Evolutionary conservation across 2,888 invertebrate species (phyloP).

Genomic region (Limnephilus lunatus): DNA sequence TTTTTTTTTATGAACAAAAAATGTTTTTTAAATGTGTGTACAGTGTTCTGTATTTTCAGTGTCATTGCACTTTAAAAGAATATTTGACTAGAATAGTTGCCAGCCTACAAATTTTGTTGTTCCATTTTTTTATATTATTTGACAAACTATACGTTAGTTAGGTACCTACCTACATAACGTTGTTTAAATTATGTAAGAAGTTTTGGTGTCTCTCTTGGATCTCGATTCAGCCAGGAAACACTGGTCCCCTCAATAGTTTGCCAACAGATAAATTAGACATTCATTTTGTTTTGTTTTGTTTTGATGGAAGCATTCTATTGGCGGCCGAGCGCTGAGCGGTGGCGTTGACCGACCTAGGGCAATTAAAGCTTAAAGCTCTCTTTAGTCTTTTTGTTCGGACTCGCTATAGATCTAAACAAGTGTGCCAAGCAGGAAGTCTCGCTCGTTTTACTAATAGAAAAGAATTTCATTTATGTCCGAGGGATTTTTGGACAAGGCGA

Average conservation of each 20-base stretch:
- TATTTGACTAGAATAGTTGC: too few relatives aligned
- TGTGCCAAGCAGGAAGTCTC: slow-evolving; percentile 19
- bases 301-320: slow-evolving; percentile 22
- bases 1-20: too few relatives aligned
- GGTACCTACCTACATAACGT: background rate
- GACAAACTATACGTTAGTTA: too few relatives aligned
- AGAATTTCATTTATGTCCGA: slow-evolving; percentile 6
- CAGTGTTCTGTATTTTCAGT: too few relatives aligned
- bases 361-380: background rate
- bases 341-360: slow-evolving; percentile 45
- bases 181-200: background rate
- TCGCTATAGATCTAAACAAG: slow-evolving; percentile 22
- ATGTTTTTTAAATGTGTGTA: too few relatives aligned
- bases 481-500: background rate
- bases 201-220: background rate
- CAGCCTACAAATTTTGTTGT: too few relatives aligned
- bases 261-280: slow-evolving; percentile 32
- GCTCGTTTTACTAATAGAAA: slow-evolving; percentile 21
- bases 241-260: background rate
- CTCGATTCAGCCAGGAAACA: slow-evolving; percentile 15
- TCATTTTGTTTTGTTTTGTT: slow-evolving; percentile 34
- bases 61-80: too few relatives aligned
- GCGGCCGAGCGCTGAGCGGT: slow-evolving; percentile 16
- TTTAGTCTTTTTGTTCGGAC: slow-evolving; percentile 26
- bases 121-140: too few relatives aligned